A percentile compares a stretch with the other conserved stretches of the same genome.
phyloP scores from a whole-genome alignment of 2,113 vertebrate genomes.

The Bubo blakistoni region DNA sequence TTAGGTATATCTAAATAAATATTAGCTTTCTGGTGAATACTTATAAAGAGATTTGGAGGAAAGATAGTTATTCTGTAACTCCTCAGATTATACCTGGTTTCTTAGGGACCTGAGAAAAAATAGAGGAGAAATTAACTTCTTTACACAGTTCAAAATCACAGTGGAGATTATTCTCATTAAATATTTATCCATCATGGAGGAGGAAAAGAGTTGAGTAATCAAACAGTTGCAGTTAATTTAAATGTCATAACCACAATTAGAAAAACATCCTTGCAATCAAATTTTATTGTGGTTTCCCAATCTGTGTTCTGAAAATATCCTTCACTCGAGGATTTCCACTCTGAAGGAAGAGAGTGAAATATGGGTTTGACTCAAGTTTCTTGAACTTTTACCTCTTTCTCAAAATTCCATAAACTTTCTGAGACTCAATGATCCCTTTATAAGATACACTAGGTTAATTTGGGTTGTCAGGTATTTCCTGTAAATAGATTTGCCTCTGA shows the following conservation, averaged over 20 bases:
- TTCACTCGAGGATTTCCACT: not conserved
- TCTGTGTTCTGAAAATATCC: not conserved
- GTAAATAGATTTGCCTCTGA: not conserved
- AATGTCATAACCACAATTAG: conserved; percentile 55
- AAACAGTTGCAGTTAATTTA: conserved; percentile 50
- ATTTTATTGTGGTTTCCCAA: conserved; percentile 13
- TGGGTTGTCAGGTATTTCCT: not conserved
- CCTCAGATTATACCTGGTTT: conserved; percentile 7
- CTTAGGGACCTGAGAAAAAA: not conserved
- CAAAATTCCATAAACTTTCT: not conserved
- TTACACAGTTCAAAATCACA: not conserved
- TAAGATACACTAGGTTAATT: not conserved
- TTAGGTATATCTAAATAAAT: conserved; percentile 27
- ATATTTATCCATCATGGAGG: conserved; percentile 30
- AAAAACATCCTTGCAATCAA: conserved; percentile 22
- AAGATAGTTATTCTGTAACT: not conserved
- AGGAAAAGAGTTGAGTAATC: conserved; percentile 44
- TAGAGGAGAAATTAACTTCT: conserved; percentile 28
- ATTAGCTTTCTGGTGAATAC: conserved; percentile 6
- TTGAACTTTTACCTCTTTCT: not conserved
- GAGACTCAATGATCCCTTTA: not conserved
- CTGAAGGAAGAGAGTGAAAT: not conserved
- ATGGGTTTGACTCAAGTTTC: not conserved
- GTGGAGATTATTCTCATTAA: conserved; percentile 38
- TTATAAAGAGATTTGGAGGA: conserved; percentile 11